Base-by-base conservation (phyloP, 2,113 vertebrate species). In the Syngnathus floridae region DNA sequence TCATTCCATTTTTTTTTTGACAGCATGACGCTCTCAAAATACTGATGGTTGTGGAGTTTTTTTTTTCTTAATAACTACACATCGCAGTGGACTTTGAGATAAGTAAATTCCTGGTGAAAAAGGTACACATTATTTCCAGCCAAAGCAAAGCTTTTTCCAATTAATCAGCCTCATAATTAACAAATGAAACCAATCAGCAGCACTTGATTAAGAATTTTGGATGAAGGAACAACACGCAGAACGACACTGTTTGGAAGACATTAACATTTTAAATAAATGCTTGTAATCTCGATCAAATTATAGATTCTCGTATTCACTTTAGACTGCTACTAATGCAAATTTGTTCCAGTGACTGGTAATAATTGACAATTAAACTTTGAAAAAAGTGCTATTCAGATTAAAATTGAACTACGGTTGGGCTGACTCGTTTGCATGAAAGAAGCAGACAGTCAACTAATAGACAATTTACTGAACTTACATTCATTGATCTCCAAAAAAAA, bases 71-170 rank as follows among this genome's bases (percentile, higher is more conserved):
- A 63, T 61, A 68, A 22, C 56, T 48, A 17, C 56, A 63, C 5
- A 36, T 56, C 43, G 6, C 48, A 62, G 38, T 56, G 55, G 67
- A 57, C 60, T 82, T 71, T 56, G 62, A 64, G 12, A 26, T 71
- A 62, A 64, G 41, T 45, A 38, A 31, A 54, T 37, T 35, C 40
- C 52, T 68, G 22, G 14, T 4, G 56, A 35, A 36, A 26, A 22
- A 56, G 38, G 17, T 9, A 10, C 12, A 41, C 21, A 57, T 49
- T 46, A 14, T 21, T 1, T 41, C 62, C 7, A 38, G 49, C 36
- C 65, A 16, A 9, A 67, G 26, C 10, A 63, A 45, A 51, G 5
- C 5, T 10, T 65, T 63, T 41, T 35, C 11, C 40, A 62, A 35
- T 21, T 21, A 21, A 60, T 40, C 58, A 19, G 12, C 37, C 41